Evolutionary conservation across 2,888 invertebrate genomes (phyloP).

Genomic region (Philaethria dido): DNA sequence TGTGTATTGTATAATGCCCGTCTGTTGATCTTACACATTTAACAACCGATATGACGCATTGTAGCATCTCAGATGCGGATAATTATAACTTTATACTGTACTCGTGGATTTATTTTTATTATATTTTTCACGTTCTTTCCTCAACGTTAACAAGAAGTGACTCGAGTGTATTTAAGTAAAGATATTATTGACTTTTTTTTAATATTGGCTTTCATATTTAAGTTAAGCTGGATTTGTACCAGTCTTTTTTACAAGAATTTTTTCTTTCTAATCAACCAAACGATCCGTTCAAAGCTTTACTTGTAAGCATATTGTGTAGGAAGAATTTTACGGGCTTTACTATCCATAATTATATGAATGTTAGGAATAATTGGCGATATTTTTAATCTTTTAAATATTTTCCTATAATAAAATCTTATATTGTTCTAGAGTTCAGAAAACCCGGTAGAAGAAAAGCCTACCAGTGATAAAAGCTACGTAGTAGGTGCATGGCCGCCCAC

Average conservation of each 20-base stretch:
- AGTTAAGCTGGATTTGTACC: no score
- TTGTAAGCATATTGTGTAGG: no score
- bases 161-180: background rate
- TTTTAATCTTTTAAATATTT: no score
- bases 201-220: no score
- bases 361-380: no score
- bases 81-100: slow-evolving; percentile 17
- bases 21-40: slow-evolving; percentile 56
- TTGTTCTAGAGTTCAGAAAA: slow-evolving; percentile 67
- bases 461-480: slow-evolving; percentile 82
- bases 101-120: background rate
- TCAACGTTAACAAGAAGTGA: background rate
- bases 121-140: background rate
- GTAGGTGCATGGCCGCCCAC: slow-evolving; percentile 88
- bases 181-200: no score
- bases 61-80: slow-evolving; percentile 25
- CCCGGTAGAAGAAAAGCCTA: slow-evolving; percentile 74
- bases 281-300: no score
- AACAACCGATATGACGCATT: slow-evolving; percentile 56
- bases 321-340: no score
- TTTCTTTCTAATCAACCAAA: no score
- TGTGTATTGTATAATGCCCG: slow-evolving; percentile 57
- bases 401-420: background rate
- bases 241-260: no score
- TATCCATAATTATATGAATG: no score